Evolutionary conservation across 2,797 vertebrate genomes (phyloP), one percentile per base, ranked within the genome.

Genomic region (Falco naumanni): DNA sequence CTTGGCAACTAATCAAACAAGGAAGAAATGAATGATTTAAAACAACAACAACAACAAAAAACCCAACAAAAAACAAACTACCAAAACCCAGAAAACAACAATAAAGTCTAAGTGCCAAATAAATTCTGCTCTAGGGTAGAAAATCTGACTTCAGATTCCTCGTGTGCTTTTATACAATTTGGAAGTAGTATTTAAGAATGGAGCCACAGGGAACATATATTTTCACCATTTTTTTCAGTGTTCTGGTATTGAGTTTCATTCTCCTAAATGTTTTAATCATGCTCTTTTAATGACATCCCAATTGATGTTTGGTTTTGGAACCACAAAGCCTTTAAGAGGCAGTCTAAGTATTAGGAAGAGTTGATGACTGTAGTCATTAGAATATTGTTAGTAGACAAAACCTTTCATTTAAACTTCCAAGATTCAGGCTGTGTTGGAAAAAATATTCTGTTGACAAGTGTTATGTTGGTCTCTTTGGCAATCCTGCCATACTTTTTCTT

Each of bases 1-100:
- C 61, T 93, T 95, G 95, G 93, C 95, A 93, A 59, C 19, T 91
- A 94, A 90, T 88, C 82, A 97, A 81, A 91, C 41, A 93, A 72
- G 54, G n/a, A 71, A 91, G 63, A 97, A 91, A 89, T 75, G 21
- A 59, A 63, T 81, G n/a, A 83, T 83, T 65, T 15, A 6, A 37
- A 37, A 37, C 37, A 10, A 37, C 37, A 37, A 37, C 37, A 37
- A 37, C 37, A 37, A 37, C 37, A 37, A 66, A n/a, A 47, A 78
- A 13, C 51, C 39, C 39, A 75, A 76, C 56, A 56, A 57, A 12
- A 34, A 41, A 16, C 41, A 41, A 41, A 41, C 41, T 13, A 41
- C 41, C 41, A n/a, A 47, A 78, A 13, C 47, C 41, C 41, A 75
- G 70, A 60, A 50, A 57, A 12, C 34, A 66, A 43, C 3, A 1